Evolutionary conservation across 2,113 vertebrate genomes (phyloP).

Genomic region (Leucoraja erinaceus): DNA sequence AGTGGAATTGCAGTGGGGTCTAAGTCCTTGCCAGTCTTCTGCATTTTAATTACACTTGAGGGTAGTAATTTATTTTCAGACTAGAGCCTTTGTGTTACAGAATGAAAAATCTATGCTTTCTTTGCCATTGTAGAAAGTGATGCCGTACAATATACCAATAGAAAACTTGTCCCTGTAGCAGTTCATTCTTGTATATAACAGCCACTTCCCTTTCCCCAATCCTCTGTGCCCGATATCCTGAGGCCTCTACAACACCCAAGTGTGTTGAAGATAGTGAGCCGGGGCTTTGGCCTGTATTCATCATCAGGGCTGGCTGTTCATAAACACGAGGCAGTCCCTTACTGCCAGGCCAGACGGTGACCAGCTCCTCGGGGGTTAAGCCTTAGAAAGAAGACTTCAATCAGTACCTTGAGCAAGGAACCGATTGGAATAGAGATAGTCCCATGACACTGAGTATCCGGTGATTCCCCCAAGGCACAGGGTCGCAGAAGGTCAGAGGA

Average conservation of each 20-base stretch:
- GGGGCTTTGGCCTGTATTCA: background rate
- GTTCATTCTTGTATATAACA: too few relatives aligned
- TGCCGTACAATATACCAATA: too few relatives aligned
- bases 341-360: background rate
- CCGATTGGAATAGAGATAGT: background rate
- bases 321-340: background rate
- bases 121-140: too few relatives aligned
- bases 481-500: background rate
- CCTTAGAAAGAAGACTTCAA: conserved; percentile 1
- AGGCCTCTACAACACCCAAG: background rate
- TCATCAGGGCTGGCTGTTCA: background rate
- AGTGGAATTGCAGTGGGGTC: too few relatives aligned
- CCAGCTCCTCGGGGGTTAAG: background rate
- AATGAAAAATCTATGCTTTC: too few relatives aligned
- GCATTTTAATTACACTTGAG: too few relatives aligned
- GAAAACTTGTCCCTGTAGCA: too few relatives aligned
- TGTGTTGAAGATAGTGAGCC: background rate
- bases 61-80: too few relatives aligned
- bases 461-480: background rate
- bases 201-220: background rate
- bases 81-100: too few relatives aligned
- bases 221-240: too few relatives aligned
- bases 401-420: background rate
- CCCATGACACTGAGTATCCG: background rate
- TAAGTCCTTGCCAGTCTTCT: too few relatives aligned